Conservation (phyloP, 2,797 vertebrate genomes). For the Champsocephalus esox region DNA sequence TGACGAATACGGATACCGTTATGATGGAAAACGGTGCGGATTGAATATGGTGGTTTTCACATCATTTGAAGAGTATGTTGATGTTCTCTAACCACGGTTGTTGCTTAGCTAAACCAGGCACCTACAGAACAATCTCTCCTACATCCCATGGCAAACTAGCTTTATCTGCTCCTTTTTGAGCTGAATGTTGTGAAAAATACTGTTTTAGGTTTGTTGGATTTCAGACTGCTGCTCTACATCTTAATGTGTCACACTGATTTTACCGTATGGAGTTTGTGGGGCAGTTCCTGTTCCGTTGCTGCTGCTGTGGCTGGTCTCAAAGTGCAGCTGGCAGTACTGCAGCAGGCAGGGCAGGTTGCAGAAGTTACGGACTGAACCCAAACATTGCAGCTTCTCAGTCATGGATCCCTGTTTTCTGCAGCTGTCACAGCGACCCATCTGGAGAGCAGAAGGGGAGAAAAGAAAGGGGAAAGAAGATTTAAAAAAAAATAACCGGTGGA, state of each 20-base stretch:
- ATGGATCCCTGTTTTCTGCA: conserved; percentile 96
- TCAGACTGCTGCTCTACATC: not conserved
- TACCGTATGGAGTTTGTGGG: conserved; percentile 69
- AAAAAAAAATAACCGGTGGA: not conserved
- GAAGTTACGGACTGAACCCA: conserved; percentile 94
- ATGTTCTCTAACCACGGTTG: not conserved
- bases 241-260: not conserved
- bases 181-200: not conserved
- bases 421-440: conserved; percentile 96
- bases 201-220: not conserved
- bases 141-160: not conserved
- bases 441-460: conserved; percentile 2
- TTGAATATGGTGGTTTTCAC: not conserved
- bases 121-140: not conserved
- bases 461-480: not conserved
- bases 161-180: not conserved
- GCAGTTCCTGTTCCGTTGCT: conserved; percentile 73
- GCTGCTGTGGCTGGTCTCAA: conserved; percentile 67
- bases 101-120: not conserved
- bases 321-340: conserved; percentile 91
- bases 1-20: too few species aligned
- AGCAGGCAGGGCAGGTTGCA: conserved; percentile 94
- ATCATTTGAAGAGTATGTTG: not conserved
- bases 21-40: not conserved
- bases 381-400: conserved; percentile 93